These are phyloP conservation scores for Steatornis caripensis DNA, from an alignment of 2,113 vertebrate species.

Conservation along the genomic window DNA sequence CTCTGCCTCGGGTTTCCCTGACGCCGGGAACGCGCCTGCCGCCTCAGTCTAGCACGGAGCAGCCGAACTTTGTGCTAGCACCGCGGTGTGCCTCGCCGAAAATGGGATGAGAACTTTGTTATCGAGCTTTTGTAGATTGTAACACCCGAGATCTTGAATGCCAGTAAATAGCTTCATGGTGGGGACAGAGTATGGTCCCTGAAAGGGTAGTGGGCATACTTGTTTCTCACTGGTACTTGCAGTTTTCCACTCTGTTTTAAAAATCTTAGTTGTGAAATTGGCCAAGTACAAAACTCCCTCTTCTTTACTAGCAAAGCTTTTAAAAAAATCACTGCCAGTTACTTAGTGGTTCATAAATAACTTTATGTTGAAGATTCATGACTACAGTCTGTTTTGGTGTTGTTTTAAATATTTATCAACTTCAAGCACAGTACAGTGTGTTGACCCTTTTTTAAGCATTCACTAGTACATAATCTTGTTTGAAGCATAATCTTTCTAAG, in stretches of 20 bases:
- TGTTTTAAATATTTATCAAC: neutral
- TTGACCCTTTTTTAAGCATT: neutral
- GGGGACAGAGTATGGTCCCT: neutral
- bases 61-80: too few relatives aligned
- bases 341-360: neutral
- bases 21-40: too few relatives aligned
- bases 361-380: neutral
- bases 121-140: neutral
- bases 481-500: neutral
- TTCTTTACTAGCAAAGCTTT: neutral
- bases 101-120: neutral
- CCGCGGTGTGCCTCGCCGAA: too few relatives aligned
- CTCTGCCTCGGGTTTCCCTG: too few relatives aligned
- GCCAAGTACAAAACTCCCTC: neutral
- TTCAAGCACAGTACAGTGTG: neutral
- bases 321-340: neutral
- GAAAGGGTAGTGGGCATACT: too few relatives aligned
- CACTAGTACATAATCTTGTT: neutral
- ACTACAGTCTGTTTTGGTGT: neutral
- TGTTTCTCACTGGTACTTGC: neutral
- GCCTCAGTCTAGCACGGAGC: too few relatives aligned
- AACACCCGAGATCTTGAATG: neutral
- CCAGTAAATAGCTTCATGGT: neutral
- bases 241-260: neutral
- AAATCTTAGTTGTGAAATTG: neutral